phyloP scores from a whole-genome alignment of 2,113 vertebrate species.

The Oreochromis niloticus region DNA sequence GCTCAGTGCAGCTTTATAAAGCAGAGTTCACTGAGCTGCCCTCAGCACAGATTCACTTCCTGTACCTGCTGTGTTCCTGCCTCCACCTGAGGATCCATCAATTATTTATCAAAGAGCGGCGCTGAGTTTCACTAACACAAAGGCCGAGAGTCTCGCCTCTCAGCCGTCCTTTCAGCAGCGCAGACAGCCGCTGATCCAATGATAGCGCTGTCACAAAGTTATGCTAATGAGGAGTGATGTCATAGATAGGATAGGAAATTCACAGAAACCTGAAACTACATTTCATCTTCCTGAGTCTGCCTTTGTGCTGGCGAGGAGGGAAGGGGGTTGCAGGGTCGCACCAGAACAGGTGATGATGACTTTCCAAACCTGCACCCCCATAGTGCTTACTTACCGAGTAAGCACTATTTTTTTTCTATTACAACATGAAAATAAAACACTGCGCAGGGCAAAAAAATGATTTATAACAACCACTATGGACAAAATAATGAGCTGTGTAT shows the following conservation, averaged over 20 bases:
- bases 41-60: not conserved
- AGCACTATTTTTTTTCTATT: no score
- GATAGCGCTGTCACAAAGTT: not conserved
- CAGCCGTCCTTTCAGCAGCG: not conserved
- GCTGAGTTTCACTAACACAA: slow-evolving; percentile 2
- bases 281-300: not conserved
- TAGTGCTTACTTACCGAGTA: no score
- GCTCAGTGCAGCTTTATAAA: not conserved
- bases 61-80: not conserved
- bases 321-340: not conserved
- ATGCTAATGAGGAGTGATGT: not conserved
- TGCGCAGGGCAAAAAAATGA: not conserved
- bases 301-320: not conserved
- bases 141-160: not conserved
- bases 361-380: not conserved
- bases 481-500: not conserved
- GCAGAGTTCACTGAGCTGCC: not conserved
- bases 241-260: not conserved
- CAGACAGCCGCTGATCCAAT: not conserved
- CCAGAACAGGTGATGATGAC: not conserved
- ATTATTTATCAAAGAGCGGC: not conserved
- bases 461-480: not conserved
- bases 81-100: not conserved
- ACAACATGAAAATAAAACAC: not conserved
- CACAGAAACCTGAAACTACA: not conserved